Evolutionary conservation across 2,797 vertebrate species (phyloP).

Genomic region (Nasua narica): DNA sequence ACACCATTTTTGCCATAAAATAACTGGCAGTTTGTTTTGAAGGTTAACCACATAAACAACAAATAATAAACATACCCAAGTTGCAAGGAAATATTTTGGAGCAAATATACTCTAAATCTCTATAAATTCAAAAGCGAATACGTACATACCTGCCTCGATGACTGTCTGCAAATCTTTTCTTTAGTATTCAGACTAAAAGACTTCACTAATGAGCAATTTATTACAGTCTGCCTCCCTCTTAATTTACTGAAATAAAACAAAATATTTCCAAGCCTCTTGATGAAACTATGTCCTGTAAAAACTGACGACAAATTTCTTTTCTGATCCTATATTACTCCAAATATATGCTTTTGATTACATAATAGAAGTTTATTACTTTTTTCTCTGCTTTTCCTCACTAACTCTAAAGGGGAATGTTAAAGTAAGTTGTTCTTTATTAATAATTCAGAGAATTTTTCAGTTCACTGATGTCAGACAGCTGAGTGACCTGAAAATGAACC

Average conservation of each 20-base stretch:
- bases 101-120: constrained; percentile 66
- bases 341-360: constrained; percentile 45
- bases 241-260: constrained; percentile 57
- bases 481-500: constrained; percentile 41
- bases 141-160: constrained; percentile 14
- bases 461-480: constrained; percentile 12
- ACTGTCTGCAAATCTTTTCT: constrained; percentile 40
- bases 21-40: background rate
- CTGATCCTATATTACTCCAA: constrained; percentile 51
- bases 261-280: constrained; percentile 57
- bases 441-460: constrained; percentile 55
- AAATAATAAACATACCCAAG: constrained; percentile 57
- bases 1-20: background rate
- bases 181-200: constrained; percentile 66
- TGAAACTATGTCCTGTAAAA: constrained; percentile 55
- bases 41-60: background rate
- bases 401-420: constrained; percentile 59
- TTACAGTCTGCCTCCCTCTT: constrained; percentile 63
- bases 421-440: constrained; percentile 50
- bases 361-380: background rate
- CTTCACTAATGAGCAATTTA: constrained; percentile 53
- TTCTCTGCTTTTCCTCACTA: background rate
- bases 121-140: constrained; percentile 15
- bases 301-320: constrained; percentile 44
- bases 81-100: constrained; percentile 32